These are phyloP conservation scores for Yasuhikotakia modesta DNA, from an alignment of 2,797 vertebrate genomes.

Conservation along the genomic window DNA sequence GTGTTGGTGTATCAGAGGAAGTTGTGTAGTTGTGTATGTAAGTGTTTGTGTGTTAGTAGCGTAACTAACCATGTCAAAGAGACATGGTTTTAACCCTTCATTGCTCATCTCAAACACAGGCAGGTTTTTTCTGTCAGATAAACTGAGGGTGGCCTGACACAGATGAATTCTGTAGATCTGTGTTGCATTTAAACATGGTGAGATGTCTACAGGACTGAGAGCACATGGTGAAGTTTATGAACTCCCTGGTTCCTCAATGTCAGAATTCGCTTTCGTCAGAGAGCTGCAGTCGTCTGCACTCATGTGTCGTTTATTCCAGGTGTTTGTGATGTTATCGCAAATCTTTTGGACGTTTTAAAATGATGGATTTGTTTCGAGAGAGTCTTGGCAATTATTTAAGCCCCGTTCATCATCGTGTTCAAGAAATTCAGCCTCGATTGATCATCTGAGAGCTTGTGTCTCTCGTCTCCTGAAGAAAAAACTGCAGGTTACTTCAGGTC, in stretches of 20 bases:
- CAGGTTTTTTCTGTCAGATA: conserved; percentile 1
- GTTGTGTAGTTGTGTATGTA: neutral
- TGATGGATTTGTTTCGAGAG: conserved; percentile 28
- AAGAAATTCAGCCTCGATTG: conserved; percentile 23
- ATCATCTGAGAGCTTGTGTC: neutral
- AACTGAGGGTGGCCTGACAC: neutral
- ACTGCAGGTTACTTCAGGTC: conserved; percentile 22
- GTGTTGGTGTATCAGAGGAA: neutral
- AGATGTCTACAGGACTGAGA: neutral
- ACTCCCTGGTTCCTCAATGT: no score
- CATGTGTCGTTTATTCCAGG: conserved; percentile 23
- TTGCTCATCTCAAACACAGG: neutral
- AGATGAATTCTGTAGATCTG: neutral
- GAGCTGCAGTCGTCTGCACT: conserved; percentile 5
- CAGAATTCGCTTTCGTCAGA: neutral
- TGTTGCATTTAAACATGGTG: neutral
- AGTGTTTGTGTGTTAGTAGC: neutral
- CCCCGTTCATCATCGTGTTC: conserved; percentile 30
- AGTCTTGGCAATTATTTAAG: conserved; percentile 39
- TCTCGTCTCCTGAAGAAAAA: neutral
- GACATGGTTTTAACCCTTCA: conserved; percentile 6
- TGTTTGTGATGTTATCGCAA: conserved; percentile 36
- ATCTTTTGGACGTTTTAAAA: conserved; percentile 29
- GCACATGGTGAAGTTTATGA: neutral
- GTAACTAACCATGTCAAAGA: conserved; percentile 3